Conservation (phyloP, 2,113 vertebrate genomes). For the Tragulus kanchil region DNA sequence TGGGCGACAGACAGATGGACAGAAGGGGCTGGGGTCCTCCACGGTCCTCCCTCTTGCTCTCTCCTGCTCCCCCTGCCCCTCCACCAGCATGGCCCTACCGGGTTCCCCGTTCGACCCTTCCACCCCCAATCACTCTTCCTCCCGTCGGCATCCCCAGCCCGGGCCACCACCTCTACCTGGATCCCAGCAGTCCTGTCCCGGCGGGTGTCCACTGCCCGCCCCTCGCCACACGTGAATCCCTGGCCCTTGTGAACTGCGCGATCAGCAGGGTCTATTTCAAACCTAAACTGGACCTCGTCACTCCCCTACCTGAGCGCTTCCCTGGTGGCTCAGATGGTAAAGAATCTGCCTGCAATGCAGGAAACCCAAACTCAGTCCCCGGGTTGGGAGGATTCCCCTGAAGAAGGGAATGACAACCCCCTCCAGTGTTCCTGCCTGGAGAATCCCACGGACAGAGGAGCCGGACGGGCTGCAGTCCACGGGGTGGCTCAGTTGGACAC, state of each 20-base stretch:
- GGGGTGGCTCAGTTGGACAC: not conserved
- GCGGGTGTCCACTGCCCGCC: not conserved
- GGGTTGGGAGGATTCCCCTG: not conserved
- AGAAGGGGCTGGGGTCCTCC: not conserved
- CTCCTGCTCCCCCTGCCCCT: not conserved
- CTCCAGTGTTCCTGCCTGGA: not conserved
- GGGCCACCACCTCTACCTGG: not conserved
- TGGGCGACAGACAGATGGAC: not conserved
- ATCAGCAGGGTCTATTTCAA: not conserved
- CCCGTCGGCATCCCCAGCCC: not conserved
- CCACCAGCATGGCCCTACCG: not conserved
- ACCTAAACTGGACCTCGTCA: not conserved
- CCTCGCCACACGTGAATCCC: not conserved
- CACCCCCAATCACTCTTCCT: not conserved
- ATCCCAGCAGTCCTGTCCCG: not conserved
- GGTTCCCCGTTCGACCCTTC: not conserved
- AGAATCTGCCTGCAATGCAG: not conserved
- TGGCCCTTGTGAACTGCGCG: not conserved
- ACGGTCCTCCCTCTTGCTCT: not conserved
- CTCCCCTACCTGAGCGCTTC: not conserved
- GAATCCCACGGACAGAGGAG: not conserved
- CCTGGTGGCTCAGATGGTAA: not conserved
- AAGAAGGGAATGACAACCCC: not conserved
- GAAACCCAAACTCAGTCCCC: not conserved
- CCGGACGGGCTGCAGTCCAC: not conserved